phyloP scores from a whole-genome alignment of 23 tunicate genomes.

The Styela clava region DNA sequence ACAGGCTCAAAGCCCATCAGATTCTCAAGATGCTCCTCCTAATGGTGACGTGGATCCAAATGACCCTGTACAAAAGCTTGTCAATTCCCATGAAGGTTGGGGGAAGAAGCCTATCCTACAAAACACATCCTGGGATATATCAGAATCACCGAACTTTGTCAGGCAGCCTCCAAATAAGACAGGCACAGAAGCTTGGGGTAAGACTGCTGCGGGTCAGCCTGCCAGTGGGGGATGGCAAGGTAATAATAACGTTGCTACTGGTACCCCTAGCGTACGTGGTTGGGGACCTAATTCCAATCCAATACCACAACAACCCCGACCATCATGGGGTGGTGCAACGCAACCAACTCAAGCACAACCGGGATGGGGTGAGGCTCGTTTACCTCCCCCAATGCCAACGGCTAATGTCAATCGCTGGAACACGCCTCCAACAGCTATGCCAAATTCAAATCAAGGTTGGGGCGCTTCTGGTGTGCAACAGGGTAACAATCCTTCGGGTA shows the following conservation, averaged over 20 bases:
- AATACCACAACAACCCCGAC: slow-evolving; percentile 1
- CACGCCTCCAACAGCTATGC: slow-evolving; percentile 25
- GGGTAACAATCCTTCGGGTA: slow-evolving; percentile 2
- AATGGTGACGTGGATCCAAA: slow-evolving; percentile 22
- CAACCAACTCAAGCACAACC: slow-evolving; percentile 5
- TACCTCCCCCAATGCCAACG: slow-evolving; percentile 38
- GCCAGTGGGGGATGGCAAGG: slow-evolving; percentile 40
- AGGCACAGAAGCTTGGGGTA: slow-evolving; percentile 97
- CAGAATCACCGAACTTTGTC: slow-evolving; percentile 26
- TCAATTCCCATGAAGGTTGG: slow-evolving; percentile 95
- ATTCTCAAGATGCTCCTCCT: not conserved
- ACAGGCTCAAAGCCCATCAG: not conserved
- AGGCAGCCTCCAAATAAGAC: slow-evolving; percentile 40
- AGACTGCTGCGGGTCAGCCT: slow-evolving; percentile 32
- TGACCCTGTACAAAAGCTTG: slow-evolving; percentile 74
- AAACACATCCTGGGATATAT: slow-evolving; percentile 79
- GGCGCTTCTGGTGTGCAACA: slow-evolving; percentile 30
- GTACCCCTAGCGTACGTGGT: slow-evolving; percentile 19
- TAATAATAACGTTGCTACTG: not conserved
- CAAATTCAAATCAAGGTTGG: slow-evolving; percentile 41
- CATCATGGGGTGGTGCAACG: slow-evolving; percentile 4
- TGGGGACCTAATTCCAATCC: slow-evolving; percentile 21
- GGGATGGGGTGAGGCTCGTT: slow-evolving; percentile 48
- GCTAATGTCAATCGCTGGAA: slow-evolving; percentile 38
- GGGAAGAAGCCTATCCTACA: slow-evolving; percentile 90